These are phyloP conservation scores for Platysternon megacephalum DNA, from an alignment of 2,113 vertebrate species.

Conservation along the genomic window DNA sequence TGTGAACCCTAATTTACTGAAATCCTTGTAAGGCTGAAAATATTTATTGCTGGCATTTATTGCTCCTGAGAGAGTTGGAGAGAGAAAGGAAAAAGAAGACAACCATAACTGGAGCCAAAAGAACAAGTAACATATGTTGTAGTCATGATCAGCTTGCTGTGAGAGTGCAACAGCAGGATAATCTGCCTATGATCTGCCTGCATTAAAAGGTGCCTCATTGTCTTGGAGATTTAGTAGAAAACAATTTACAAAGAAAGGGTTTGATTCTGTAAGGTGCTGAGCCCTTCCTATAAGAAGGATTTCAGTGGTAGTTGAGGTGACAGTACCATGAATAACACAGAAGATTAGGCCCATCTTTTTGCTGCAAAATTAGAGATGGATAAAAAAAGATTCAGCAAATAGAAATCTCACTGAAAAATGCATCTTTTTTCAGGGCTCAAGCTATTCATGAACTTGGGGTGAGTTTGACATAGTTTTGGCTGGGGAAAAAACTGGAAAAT, in stretches of 20 bases:
- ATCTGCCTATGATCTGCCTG: neutral
- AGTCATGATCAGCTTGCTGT: neutral
- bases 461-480: neutral
- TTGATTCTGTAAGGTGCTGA: neutral
- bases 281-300: neutral
- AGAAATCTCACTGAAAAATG: neutral
- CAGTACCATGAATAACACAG: neutral
- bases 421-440: neutral
- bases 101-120: slow-evolving; percentile 49
- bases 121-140: slow-evolving; percentile 54
- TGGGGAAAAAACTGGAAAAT: neutral
- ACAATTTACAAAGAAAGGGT: neutral
- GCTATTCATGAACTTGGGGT: neutral
- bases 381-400: neutral
- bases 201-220: neutral
- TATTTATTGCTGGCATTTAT: slow-evolving; percentile 78
- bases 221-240: neutral
- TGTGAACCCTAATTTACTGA: slow-evolving; percentile 76
- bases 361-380: neutral
- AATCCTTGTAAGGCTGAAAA: slow-evolving; percentile 62
- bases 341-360: neutral
- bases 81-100: slow-evolving; percentile 36
- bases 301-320: neutral
- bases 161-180: neutral
- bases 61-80: slow-evolving; percentile 63